Evolutionary conservation across 2,797 vertebrate species (phyloP), one percentile per base, ranked within the genome.

Genomic region (Chloroceryle amazona): DNA sequence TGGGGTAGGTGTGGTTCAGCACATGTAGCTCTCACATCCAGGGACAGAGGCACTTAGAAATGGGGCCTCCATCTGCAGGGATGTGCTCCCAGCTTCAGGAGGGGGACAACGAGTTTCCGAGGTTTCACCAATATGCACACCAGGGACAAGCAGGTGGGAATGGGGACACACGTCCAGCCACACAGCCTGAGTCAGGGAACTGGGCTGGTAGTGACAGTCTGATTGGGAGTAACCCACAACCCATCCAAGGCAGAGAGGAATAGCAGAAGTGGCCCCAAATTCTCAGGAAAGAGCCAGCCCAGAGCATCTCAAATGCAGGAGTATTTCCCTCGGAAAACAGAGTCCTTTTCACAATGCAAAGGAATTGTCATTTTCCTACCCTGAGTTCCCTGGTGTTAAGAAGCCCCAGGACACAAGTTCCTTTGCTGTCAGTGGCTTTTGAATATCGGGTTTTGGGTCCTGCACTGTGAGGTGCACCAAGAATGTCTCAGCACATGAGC

Each of bases 401-500:
- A 29, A 49, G 11, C 28, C 60, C 18, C 51, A 46, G 65, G n/a
- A 41, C 31, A 23, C 0, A 49, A 15, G 3, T 63, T 2, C 7
- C 33, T 62, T 52, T 68, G 37, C 15, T 78, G 31, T 20, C 23
- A 8, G 10, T 2, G 2, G 9, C 9, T 28, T 79, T 62, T 11
- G 6, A 28, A 54, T 29, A 5, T 0, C 17, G 31, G 6, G 10
- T 2, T 41, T 76, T 63, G 23, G 3, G 21, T 73, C n/a, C 58
- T 68, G 58, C 22, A 5, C n/a, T 1, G 0, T 10, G n/a, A 22
- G 20, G 51, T 60, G 42, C 2, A 4, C 42, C 2, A 1, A n/a
- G 39, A 0, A 1, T 7, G 49, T 72, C 1, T 0, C 0, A 1
- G 35, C 6, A 37, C 29, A 3, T 3, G 0, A 60, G 28, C 25